Conservation (phyloP, 1,140 invertebrate genomes). For the Ericerus pela region DNA sequence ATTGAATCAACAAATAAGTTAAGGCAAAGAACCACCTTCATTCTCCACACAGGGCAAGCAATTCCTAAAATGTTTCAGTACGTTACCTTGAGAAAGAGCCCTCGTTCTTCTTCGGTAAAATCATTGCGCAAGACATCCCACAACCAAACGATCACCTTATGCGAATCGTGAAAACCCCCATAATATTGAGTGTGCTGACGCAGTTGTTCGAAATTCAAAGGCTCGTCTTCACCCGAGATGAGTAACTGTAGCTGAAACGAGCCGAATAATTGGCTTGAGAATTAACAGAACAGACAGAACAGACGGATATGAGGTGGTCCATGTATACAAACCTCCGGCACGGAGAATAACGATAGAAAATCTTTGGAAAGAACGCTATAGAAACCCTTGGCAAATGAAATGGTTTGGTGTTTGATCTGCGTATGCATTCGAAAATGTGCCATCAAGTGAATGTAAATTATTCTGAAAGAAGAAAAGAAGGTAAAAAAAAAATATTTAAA, state of each 20-base stretch:
- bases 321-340: conserved; percentile 91
- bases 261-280: not conserved
- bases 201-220: conserved; percentile 79
- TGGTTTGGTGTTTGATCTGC: conserved; percentile 91
- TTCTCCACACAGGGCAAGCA: too few species aligned
- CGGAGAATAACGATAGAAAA: conserved; percentile 90
- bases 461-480: conserved; percentile 38
- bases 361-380: conserved; percentile 86
- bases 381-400: conserved; percentile 92
- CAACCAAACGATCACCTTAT: conserved; percentile 92
- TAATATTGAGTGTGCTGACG: conserved; percentile 93
- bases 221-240: conserved; percentile 81
- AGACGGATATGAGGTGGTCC: too few species aligned
- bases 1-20: conserved; percentile 14
- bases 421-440: conserved; percentile 95
- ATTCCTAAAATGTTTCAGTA: not conserved
- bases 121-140: conserved; percentile 97
- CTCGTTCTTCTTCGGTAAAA: conserved; percentile 78
- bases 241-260: conserved; percentile 57
- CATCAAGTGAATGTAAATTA: conserved; percentile 96
- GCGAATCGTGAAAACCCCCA: conserved; percentile 97
- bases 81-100: conserved; percentile 76
- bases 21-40: too few species aligned
- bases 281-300: too few species aligned
- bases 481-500: not conserved